Percentiles rank a stretch among this genome's conserved stretches.
These are phyloP conservation scores for Dryoscopus gambensis DNA, from an alignment of 2,113 vertebrate species.

Conservation along the genomic window DNA sequence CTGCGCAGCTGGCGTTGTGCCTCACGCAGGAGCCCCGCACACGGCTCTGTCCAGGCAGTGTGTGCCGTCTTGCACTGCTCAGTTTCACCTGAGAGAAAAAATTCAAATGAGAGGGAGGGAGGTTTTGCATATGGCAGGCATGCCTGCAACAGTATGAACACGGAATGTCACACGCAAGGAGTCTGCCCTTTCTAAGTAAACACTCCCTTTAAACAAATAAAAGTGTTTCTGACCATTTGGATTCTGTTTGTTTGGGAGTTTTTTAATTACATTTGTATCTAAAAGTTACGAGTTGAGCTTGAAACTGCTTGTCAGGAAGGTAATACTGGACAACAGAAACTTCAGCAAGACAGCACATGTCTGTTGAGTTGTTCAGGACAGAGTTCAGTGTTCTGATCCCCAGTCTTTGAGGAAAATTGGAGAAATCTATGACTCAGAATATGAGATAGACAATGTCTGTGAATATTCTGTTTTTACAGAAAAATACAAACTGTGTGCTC, in stretches of 20 bases:
- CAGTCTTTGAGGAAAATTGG: neutral
- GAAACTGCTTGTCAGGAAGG: neutral
- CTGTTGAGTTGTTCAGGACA: neutral
- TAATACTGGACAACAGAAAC: neutral
- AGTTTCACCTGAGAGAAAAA: neutral
- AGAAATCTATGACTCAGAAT: neutral
- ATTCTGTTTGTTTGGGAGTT: neutral
- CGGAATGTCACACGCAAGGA: neutral
- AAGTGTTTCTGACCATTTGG: neutral
- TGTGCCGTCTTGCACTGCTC: fast-evolving
- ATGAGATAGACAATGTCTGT: neutral
- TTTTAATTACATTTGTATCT: neutral
- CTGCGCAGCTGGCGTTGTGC: neutral
- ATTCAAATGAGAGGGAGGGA: neutral
- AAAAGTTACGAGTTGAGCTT: neutral
- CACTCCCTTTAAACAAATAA: neutral
- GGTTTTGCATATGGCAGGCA: neutral
- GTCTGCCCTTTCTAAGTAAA: neutral
- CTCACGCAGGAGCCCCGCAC: fast-evolving
- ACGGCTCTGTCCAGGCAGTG: fast-evolving
- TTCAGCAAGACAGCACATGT: neutral
- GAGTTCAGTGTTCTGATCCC: neutral
- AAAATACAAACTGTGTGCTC: neutral
- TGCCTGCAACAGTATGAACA: neutral
- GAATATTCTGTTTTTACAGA: neutral